Evolutionary conservation across 2,888 invertebrate species (phyloP), one percentile per base, ranked within the genome.

Genomic region (Leptinotarsa juncta): DNA sequence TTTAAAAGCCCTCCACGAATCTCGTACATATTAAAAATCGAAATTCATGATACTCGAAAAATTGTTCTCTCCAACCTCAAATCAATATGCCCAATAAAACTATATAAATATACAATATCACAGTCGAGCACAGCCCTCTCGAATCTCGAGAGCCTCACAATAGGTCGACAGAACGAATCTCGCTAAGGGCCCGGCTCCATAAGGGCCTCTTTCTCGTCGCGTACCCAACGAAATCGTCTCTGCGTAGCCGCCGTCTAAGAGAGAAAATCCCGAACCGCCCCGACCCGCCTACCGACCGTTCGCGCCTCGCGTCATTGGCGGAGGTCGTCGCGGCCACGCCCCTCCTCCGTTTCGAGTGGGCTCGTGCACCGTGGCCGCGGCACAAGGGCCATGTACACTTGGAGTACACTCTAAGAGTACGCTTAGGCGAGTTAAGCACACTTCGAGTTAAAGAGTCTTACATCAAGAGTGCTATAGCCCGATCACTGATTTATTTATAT

Each of bases 401-500:
- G 85, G 87, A 88, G 88, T 86, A 86, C 88, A 88, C 88, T 88
- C 87, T 87, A 87, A 85, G 87, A 87, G 88, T 85, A 87, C 88
- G 88, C 88, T 88, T 88, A 88, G 88, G 87, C 88, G 87, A 88
- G 88, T 88, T 88, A 88, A 88, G 88, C 88, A 88, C 88, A 86
- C 88, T 88, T 88, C 86, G 87, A 85, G 87, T 86, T 88, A 88
- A 88, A 88, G 88, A 88, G 88, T 88, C 88, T 88, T 88, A 88
- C 87, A 88, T 88, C 88, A 88, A 88, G 88, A 87, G 87, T 87
- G 82, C 82, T 87, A 88, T 87, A 87, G 87, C 88, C 86, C 88
- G 88, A 88, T 88, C 88, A 84, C 87, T 88, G 88, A 88, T 88
- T 88, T 88, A 88, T 88, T 88, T 88, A 88, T 88, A 88, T 88